A percentile compares a stretch with the other conserved stretches of the same genome.
Evolutionary conservation across 2,888 invertebrate species (phyloP).

Genomic region (Conchocele bisecta): DNA sequence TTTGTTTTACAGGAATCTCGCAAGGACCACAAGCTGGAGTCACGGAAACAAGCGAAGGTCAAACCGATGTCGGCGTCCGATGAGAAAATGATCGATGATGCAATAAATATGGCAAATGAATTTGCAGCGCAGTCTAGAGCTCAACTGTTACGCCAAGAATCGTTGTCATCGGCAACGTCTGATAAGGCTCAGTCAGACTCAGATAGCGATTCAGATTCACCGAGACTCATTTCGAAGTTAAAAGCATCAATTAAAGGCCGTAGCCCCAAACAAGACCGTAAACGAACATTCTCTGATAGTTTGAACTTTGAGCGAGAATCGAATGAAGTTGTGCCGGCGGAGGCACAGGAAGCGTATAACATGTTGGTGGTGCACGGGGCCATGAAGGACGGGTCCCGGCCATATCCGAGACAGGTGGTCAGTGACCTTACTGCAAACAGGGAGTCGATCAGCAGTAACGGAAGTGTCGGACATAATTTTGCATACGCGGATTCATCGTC

Average conservation of each 20-base stretch:
- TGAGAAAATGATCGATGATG: slow-evolving; percentile 94
- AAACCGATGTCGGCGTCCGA: slow-evolving; percentile 97
- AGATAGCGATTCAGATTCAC: slow-evolving; percentile 64
- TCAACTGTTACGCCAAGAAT: slow-evolving; percentile 57
- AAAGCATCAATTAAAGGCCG: slow-evolving; percentile 83
- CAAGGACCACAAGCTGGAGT: slow-evolving; percentile 48
- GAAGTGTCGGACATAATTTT: slow-evolving; percentile 1
- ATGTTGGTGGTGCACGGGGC: slow-evolving; percentile 91
- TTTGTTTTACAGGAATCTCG: slow-evolving; percentile 49
- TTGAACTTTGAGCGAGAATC: slow-evolving; percentile 68
- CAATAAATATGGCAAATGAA: slow-evolving; percentile 96
- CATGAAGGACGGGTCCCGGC: slow-evolving; percentile 57
- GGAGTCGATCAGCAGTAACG: not conserved
- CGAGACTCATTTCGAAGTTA: slow-evolving; percentile 68
- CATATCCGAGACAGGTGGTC: slow-evolving; percentile 17
- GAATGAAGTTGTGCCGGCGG: slow-evolving; percentile 87
- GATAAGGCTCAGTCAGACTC: slow-evolving; percentile 60
- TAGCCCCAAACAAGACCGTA: slow-evolving; percentile 87
- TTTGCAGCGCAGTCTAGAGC: slow-evolving; percentile 85
- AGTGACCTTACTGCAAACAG: too few relatives aligned
- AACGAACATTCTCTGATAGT: slow-evolving; percentile 92
- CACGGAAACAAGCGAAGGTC: slow-evolving; percentile 84
- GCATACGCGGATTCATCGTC: slow-evolving; percentile 34
- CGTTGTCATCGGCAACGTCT: slow-evolving; percentile 50
- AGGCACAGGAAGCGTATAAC: slow-evolving; percentile 96